Evolutionary conservation across 2,888 invertebrate species (phyloP), one percentile per base, ranked within the genome.

Genomic region (Brenthis hecate): DNA sequence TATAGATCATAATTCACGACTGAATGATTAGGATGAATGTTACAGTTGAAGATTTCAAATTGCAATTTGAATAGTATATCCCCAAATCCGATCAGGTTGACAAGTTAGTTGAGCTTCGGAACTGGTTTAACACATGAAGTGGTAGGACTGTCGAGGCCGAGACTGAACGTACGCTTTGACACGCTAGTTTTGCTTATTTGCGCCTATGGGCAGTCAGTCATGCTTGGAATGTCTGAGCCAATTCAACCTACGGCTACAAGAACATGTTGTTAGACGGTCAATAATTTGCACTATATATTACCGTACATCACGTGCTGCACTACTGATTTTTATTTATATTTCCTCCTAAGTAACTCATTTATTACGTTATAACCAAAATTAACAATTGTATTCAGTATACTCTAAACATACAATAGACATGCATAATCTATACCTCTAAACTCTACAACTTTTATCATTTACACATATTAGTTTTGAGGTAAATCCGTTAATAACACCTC

Each of bases 111-210:
- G 56, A 55, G 67, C 50, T 62, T 65, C 32, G 43, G 83, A 88
- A 88, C 88, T 80, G 83, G 88, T 89, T 88, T 87, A 79, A 81
- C 84, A 84, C 85, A 88, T 89, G 89, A 86, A 85, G 85, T 88
- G 86, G 86, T 85, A 81, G 80, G 80, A 76, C 74, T 76, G 78
- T 80, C 84, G 89, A 89, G 89, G 89, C 89, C 89, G 81, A 81
- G 78, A 75, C 86, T 85, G 88, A 88, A 89, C 87, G 87, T 87
- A 81, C 88, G 85, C 84, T 85, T 70, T 67, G 83, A 84, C 71
- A 73, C 82, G 81, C 83, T 82, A 83, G 83, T 82, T 73, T 74
- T 72, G 73, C 72, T 81, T 76, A 77, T 75, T 77, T 77, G 81
- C 78, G 79, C 75, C 76, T 70, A 78, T 81, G 81, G 85, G 89